Conservation (phyloP, 2,113 vertebrate genomes). For the Thalassoma bifasciatum region DNA sequence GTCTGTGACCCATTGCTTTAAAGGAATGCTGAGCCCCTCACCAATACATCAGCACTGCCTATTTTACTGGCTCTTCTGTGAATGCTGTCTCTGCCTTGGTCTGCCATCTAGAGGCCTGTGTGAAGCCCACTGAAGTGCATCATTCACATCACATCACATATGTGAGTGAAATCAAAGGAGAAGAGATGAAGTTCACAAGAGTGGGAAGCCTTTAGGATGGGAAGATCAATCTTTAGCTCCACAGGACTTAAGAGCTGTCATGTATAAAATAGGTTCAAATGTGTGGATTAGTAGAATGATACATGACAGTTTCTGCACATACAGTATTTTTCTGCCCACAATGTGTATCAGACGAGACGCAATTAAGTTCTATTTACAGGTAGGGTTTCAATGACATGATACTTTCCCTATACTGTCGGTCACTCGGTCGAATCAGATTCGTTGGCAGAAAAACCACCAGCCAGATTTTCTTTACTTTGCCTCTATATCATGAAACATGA, state of each 20-base stretch:
- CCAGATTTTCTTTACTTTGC: constrained; percentile 17
- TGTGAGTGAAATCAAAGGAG: constrained; percentile 15
- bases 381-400: constrained; percentile 4
- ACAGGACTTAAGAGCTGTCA: not conserved
- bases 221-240: not conserved
- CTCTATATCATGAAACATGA: constrained; percentile 15
- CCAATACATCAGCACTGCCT: constrained; percentile 40
- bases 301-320: not conserved
- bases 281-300: not conserved
- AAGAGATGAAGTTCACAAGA: not conserved
- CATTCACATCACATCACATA: constrained; percentile 38
- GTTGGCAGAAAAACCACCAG: not conserved
- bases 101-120: constrained; percentile 82
- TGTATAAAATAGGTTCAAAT: not conserved
- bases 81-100: constrained; percentile 75
- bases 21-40: constrained; percentile 55
- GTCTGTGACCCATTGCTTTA: constrained; percentile 39
- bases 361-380: constrained; percentile 11
- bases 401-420: not conserved
- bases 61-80: constrained; percentile 26
- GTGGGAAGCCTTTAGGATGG: not conserved
- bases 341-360: not conserved
- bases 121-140: constrained; percentile 47
- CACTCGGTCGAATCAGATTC: not conserved
- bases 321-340: not conserved